phyloP scores from a whole-genome alignment of 2,888 invertebrate genomes.

The Dynastes maya region DNA sequence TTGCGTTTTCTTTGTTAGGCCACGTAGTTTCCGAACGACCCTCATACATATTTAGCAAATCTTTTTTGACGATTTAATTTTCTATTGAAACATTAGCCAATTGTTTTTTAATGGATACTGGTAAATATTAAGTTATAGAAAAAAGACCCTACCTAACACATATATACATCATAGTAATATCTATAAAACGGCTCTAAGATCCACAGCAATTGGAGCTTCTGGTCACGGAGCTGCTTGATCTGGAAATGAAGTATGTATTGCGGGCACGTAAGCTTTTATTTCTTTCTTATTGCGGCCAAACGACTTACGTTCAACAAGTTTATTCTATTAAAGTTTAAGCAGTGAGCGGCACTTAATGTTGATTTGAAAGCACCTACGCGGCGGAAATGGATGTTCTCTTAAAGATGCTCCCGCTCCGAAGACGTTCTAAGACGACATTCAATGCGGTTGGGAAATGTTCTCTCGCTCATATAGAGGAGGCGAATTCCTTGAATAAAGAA shows the following conservation, averaged over 20 bases:
- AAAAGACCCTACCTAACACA: no score
- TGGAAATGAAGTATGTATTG: constrained; percentile 38
- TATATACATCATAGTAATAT: no score
- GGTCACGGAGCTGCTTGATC: constrained; percentile 18
- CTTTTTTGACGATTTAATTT: no score
- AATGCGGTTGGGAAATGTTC: no score
- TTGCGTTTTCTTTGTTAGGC: no score
- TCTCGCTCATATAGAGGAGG: no score
- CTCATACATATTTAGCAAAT: no score
- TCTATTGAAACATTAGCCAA: no score
- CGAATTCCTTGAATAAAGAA: no score
- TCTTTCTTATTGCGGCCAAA: constrained; percentile 25
- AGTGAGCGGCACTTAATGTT: constrained; percentile 18
- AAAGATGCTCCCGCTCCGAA: not conserved
- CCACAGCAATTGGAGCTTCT: not conserved
- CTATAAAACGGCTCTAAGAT: not conserved
- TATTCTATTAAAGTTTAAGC: constrained; percentile 30
- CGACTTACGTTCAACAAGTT: constrained; percentile 39
- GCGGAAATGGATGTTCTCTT: not conserved
- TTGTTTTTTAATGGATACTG: no score
- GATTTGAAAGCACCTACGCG: constrained; percentile 25
- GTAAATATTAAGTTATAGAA: no score
- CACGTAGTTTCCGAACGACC: no score
- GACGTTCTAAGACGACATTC: not conserved
- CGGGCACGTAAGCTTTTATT: constrained; percentile 37